Percentiles rank a stretch among this genome's conserved stretches.
Conservation (phyloP, 2,888 invertebrate species). For the Drosophila antonietae region DNA sequence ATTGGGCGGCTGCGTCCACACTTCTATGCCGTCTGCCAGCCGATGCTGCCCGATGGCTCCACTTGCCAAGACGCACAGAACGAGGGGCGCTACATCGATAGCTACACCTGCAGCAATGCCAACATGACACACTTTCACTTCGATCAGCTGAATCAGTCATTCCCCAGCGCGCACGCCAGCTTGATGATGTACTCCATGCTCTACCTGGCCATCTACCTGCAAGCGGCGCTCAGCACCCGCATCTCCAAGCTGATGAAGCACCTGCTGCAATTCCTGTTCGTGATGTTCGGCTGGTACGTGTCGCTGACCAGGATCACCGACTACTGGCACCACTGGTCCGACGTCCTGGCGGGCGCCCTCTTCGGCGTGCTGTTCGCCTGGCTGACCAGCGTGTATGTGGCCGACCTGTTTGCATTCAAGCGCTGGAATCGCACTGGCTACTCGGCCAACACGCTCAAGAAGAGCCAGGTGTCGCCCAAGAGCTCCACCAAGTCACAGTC, state of each 20-base stretch:
- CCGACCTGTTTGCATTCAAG: constrained; percentile 71
- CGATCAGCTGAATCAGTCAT: constrained; percentile 93
- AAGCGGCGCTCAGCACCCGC: constrained; percentile 92
- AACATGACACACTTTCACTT: constrained; percentile 86
- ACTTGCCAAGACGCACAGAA: constrained; percentile 87
- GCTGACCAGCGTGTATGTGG: constrained; percentile 68
- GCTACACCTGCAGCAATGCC: constrained; percentile 88
- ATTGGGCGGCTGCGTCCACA: constrained; percentile 79
- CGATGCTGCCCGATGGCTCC: constrained; percentile 86
- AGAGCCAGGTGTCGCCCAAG: constrained; percentile 65
- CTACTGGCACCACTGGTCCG: constrained; percentile 82
- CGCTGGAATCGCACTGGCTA: constrained; percentile 59
- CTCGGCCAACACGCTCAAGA: constrained; percentile 55
- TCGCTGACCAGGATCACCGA: constrained; percentile 77
- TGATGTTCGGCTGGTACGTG: constrained; percentile 81
- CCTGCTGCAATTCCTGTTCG: constrained; percentile 88
- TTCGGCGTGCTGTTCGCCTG: constrained; percentile 74
- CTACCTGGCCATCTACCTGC: constrained; percentile 94
- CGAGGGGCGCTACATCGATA: constrained; percentile 88
- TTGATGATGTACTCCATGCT: constrained; percentile 94
- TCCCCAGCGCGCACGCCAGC: constrained; percentile 96
- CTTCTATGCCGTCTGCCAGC: constrained; percentile 89
- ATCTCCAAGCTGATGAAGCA: constrained; percentile 93
- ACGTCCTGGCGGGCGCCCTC: constrained; percentile 72
- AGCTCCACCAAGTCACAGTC: constrained; percentile 61